These are phyloP conservation scores for Gavia stellata DNA, from an alignment of 2,113 vertebrate genomes.

Conservation along the genomic window DNA sequence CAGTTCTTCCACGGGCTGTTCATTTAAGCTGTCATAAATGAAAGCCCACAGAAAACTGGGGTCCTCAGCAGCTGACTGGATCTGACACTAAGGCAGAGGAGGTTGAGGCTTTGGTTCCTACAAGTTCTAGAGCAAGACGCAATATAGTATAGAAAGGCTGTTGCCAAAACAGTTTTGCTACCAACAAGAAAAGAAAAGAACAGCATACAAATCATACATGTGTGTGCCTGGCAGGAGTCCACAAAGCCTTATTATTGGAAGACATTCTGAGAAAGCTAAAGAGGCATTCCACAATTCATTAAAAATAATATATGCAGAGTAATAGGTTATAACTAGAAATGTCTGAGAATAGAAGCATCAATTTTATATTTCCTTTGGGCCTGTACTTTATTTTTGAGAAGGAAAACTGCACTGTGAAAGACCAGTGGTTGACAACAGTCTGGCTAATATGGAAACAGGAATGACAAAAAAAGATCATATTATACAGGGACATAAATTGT, in stretches of 20 bases:
- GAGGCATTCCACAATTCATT: neutral
- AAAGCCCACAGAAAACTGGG: neutral
- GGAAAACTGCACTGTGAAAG: neutral
- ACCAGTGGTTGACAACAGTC: neutral
- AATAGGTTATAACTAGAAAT: neutral
- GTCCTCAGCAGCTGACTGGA: neutral
- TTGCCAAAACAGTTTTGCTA: slow-evolving; percentile 17
- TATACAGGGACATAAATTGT: neutral
- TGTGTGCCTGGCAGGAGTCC: slow-evolving; percentile 17
- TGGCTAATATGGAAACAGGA: neutral
- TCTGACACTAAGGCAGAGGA: neutral
- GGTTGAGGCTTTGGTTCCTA: neutral
- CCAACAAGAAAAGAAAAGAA: neutral
- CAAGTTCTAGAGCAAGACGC: neutral
- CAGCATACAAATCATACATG: neutral
- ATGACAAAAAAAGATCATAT: neutral
- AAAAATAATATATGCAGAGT: slow-evolving; percentile 16
- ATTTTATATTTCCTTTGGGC: neutral
- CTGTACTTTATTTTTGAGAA: neutral
- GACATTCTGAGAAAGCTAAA: slow-evolving; percentile 13
- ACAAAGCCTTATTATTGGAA: slow-evolving; percentile 30
- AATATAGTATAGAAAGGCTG: neutral
- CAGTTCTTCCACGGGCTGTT: neutral
- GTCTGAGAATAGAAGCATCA: neutral
- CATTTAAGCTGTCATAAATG: neutral